Evolutionary conservation across 2,113 vertebrate genomes (phyloP).

Genomic region (Athene noctua): DNA sequence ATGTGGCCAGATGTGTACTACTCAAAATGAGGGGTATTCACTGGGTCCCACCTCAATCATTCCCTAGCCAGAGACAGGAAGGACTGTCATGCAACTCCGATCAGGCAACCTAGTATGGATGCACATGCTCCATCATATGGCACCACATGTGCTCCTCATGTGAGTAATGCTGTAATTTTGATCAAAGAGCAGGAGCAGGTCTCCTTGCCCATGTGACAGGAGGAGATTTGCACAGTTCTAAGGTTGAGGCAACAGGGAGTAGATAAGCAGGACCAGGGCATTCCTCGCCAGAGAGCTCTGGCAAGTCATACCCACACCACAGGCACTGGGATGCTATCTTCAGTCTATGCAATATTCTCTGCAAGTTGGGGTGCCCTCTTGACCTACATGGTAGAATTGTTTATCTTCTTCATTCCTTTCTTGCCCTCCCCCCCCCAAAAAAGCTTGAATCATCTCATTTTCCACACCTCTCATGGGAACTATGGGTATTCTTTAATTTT

Average conservation of each 20-base stretch:
- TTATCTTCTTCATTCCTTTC: not conserved
- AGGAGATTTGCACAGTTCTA: not conserved
- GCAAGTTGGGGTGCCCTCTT: not conserved
- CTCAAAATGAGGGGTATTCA: not conserved
- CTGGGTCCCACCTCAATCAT: not conserved
- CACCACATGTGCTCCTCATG: not conserved
- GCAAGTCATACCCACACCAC: not conserved
- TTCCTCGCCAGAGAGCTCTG: not conserved
- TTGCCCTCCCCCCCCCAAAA: not conserved
- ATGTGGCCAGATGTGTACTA: no score
- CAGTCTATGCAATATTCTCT: not conserved
- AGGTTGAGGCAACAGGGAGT: not conserved
- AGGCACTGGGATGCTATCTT: not conserved
- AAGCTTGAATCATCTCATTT: not conserved
- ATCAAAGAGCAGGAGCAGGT: not conserved
- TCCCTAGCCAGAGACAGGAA: not conserved
- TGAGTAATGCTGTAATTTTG: not conserved
- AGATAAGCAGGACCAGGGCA: not conserved
- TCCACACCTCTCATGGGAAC: not conserved
- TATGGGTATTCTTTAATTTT: not conserved
- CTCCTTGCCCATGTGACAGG: rapidly evolving
- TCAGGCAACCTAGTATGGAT: not conserved
- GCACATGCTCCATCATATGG: not conserved
- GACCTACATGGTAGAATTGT: not conserved
- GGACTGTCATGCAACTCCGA: not conserved